Percentiles rank a stretch among this genome's conserved stretches.
Conservation (phyloP, 1,140 invertebrate genomes). For the Listronotus oregonensis region DNA sequence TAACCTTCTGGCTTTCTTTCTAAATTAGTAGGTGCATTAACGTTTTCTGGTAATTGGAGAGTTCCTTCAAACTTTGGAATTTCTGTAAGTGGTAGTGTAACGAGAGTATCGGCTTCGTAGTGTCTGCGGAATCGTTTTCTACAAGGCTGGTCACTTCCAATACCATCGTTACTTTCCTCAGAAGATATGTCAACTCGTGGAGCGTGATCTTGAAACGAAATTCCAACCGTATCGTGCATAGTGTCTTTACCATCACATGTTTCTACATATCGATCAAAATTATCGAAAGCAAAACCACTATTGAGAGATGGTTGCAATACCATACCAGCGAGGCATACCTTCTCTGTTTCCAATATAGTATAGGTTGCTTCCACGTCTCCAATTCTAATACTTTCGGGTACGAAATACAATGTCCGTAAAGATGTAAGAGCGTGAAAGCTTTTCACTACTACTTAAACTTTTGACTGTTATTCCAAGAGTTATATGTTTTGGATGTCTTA, state of each 20-base stretch:
- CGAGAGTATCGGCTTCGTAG: too few species aligned
- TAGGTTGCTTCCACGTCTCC: conserved; percentile 3
- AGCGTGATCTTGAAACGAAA: conserved; percentile 49
- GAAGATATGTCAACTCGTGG: too few species aligned
- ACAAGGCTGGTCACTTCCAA: too few species aligned
- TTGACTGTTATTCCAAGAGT: conserved; percentile 48
- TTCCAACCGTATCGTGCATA: conserved; percentile 59
- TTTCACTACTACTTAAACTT: conserved; percentile 47
- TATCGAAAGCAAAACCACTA: conserved; percentile 56
- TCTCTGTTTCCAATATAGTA: conserved; percentile 9
- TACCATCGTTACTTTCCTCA: too few species aligned
- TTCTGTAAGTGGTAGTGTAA: too few species aligned
- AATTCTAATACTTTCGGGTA: conserved; percentile 47
- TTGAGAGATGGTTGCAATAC: conserved; percentile 16
- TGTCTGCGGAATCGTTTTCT: too few species aligned
- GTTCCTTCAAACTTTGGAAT: too few species aligned
- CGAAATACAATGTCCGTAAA: conserved; percentile 48
- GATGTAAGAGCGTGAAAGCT: conserved; percentile 20
- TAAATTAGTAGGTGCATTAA: too few species aligned
- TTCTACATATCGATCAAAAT: conserved; percentile 57
- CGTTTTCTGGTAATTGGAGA: too few species aligned
- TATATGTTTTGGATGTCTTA: conserved; percentile 43
- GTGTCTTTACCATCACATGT: conserved; percentile 56
- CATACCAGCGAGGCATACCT: conserved; percentile 48
- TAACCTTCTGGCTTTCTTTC: too few species aligned